Conservation (phyloP, 2,113 vertebrate genomes). For the Uropsilus gracilis region DNA sequence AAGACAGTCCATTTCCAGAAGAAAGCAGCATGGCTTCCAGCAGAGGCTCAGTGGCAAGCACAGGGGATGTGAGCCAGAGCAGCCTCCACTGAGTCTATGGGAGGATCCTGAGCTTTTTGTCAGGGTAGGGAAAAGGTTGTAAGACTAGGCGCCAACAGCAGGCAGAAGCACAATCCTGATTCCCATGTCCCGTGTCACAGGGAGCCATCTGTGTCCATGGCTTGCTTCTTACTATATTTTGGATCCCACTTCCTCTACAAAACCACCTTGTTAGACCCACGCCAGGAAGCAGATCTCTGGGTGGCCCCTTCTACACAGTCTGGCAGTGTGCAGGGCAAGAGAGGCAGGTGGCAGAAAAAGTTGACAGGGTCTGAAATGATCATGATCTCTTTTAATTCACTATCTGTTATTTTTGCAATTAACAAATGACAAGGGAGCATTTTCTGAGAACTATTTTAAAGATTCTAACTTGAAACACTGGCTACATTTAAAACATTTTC, state of each 20-base stretch:
- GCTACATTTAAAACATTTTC: background rate
- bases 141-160: background rate
- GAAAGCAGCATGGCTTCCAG: background rate
- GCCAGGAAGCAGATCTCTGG: background rate
- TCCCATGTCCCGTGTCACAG: background rate
- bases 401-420: background rate
- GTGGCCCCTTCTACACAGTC: background rate
- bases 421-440: background rate
- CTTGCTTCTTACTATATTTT: background rate
- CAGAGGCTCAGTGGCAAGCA: no score
- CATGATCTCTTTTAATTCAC: background rate
- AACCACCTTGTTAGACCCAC: no score
- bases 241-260: background rate
- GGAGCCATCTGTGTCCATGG: background rate
- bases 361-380: background rate
- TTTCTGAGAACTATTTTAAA: background rate
- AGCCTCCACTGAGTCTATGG: rapidly evolving
- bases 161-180: background rate
- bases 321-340: background rate
- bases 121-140: no score
- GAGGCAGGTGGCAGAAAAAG: background rate
- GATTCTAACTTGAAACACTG: background rate
- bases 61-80: background rate
- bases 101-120: background rate
- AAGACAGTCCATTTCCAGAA: background rate